Evolutionary conservation across 2,113 vertebrate genomes (phyloP), one percentile per base, ranked within the genome.

Genomic region (Cricetomys ansorgei): DNA sequence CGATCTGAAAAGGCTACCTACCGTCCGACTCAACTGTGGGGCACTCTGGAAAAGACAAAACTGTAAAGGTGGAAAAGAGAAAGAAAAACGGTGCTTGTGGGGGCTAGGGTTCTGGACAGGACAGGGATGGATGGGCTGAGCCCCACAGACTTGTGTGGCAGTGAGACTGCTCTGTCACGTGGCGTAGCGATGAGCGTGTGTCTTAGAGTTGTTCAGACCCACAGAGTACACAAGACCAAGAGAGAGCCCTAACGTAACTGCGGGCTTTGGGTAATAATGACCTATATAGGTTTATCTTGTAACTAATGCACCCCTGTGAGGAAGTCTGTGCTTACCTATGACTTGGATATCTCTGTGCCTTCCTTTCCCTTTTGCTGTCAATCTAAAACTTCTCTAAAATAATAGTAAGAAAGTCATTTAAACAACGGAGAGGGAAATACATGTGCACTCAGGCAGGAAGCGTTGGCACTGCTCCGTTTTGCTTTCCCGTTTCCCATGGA

Each of bases 401-500:
- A 69, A 50, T 48, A 29, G 72, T 29, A 45, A 48, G 45, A 37
- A 87, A 70, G 85, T 57, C 50, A 57, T 57, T 73, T 48, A 10
- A 73, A 5, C 45, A 65, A 37, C 64, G 48, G 23, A 62, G 67
- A n/a, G 62, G 7, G 45, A 69, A 48, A 55, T 3, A 17, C 0
- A 0, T 9, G 67, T 9, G 3, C 48, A 15, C 2, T 53, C 40
- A 83, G 84, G 69, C 89, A 84, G 94, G 94, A 96, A 94, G 48
- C 45, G 37, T 43, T 34, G 83, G 62, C 48, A 10, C 48, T 1
- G n/a, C 62, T 50, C 70, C 69, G 40, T 40, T 67, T 16, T 4
- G n/a, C 27, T 34, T 96, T 87, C 76, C 72, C 76, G 7, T 83
- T 76, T 69, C 62, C 85, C 34, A 79, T 91, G 85, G 85, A 92